phyloP scores from a whole-genome alignment of 2,888 invertebrate species.

The Plagodis pulveraria region DNA sequence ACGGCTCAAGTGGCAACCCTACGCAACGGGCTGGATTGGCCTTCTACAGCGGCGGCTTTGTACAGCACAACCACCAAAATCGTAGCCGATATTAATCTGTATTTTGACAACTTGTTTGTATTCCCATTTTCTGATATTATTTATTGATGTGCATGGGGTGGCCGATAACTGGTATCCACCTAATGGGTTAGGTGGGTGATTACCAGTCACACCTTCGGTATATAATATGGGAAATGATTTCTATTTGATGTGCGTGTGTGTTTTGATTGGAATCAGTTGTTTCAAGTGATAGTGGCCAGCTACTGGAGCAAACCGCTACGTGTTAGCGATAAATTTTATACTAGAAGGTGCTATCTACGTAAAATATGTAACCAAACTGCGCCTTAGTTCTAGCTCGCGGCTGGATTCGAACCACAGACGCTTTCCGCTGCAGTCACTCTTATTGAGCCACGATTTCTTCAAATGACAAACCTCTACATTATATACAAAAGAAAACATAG shows the following conservation, averaged over 20 bases:
- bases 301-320: background rate
- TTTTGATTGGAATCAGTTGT: background rate
- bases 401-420: too few relatives aligned
- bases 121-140: constrained; percentile 33
- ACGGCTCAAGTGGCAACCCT: constrained; percentile 24
- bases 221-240: background rate
- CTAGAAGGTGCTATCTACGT: background rate
- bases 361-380: too few relatives aligned
- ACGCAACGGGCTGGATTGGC: constrained; percentile 23
- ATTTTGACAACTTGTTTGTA: constrained; percentile 40
- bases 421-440: too few relatives aligned
- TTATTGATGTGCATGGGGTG: constrained; percentile 24
- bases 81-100: constrained; percentile 38
- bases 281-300: background rate
- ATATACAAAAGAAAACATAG: too few relatives aligned
- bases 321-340: background rate
- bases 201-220: background rate
- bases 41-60: constrained; percentile 32
- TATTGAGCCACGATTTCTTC: too few relatives aligned
- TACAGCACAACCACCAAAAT: constrained; percentile 30
- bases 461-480: too few relatives aligned
- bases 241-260: background rate
- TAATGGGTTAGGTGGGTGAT: constrained; percentile 4
- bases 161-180: constrained; percentile 13
- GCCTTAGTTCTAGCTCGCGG: too few relatives aligned